Evolutionary conservation across 30 jellyfish, hydroid and myxozoan species (phyloP).

Genomic region (Hydractinia symbiolongicarpus): DNA sequence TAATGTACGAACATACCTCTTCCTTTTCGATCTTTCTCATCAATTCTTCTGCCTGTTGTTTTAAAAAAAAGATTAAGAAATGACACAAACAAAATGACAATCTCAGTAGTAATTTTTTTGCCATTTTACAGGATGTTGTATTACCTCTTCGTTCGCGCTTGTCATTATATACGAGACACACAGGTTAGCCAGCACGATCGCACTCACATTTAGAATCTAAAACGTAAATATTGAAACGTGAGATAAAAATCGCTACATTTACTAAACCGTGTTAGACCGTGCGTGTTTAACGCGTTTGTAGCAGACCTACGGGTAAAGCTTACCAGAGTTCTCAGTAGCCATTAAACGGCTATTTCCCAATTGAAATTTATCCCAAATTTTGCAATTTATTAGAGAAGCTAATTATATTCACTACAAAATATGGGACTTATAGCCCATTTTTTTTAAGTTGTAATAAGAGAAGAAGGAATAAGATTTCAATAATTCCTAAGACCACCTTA

Average conservation of each 20-base stretch:
- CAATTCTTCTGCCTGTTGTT: constrained; percentile 79
- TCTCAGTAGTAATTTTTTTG: not conserved
- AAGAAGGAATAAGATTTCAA: too few relatives aligned
- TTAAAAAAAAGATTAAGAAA: constrained; percentile 7
- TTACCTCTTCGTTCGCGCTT: constrained; percentile 96
- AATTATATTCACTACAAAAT: too few relatives aligned
- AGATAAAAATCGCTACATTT: not conserved
- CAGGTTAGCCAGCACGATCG: constrained; percentile 82
- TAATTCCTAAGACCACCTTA: too few relatives aligned
- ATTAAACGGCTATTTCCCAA: too few relatives aligned
- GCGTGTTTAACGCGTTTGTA: not conserved
- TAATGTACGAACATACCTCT: constrained; percentile 43
- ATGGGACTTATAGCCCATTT: too few relatives aligned
- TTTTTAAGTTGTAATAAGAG: too few relatives aligned
- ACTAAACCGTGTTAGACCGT: too few relatives aligned
- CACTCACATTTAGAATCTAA: constrained; percentile 81
- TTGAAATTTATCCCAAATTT: too few relatives aligned
- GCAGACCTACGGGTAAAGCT: not conserved
- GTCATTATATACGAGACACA: constrained; percentile 95
- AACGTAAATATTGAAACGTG: not conserved
- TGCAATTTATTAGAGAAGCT: too few relatives aligned
- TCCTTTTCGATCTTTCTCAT: constrained; percentile 92
- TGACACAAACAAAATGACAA: not conserved
- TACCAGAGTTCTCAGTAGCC: too few relatives aligned
- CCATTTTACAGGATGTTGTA: too few relatives aligned